phyloP scores from a whole-genome alignment of 1,140 invertebrate species.

The Dufourea novaeangliae region DNA sequence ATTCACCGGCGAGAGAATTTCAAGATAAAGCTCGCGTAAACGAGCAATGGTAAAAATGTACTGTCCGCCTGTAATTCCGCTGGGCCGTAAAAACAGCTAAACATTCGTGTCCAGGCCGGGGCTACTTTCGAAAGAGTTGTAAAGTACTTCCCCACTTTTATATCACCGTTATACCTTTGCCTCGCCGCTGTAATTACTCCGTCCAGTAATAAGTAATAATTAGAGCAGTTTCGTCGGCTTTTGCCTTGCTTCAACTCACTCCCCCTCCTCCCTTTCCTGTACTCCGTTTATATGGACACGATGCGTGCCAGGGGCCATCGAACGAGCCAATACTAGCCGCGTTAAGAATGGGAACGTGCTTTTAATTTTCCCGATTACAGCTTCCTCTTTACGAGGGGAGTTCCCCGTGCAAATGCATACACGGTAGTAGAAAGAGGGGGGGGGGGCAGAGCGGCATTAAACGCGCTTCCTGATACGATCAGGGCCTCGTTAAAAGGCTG shows the following conservation, averaged over 20 bases:
- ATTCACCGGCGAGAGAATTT: not conserved
- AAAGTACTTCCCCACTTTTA: slow-evolving; percentile 21
- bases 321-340: not conserved
- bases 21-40: slow-evolving; percentile 1
- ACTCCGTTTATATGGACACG: not conserved
- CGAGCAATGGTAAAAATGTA: not conserved
- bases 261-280: not conserved
- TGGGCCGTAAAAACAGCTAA: not conserved
- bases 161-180: slow-evolving; percentile 8
- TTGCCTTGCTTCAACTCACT: slow-evolving; percentile 2
- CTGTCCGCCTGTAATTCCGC: not conserved
- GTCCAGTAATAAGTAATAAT: slow-evolving; percentile 55
- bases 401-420: not conserved
- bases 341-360: slow-evolving; percentile 15
- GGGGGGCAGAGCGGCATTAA: not conserved
- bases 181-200: slow-evolving; percentile 37
- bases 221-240: slow-evolving; percentile 24
- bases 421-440: too few relatives aligned
- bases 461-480: slow-evolving; percentile 24
- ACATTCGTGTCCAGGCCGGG: slow-evolving; percentile 6
- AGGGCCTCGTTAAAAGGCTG: slow-evolving; percentile 20
- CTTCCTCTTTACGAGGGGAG: slow-evolving; percentile 17
- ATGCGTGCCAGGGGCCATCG: not conserved
- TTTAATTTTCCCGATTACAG: slow-evolving; percentile 25
- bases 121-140: slow-evolving; percentile 21